Base-by-base conservation (phyloP, 2,888 invertebrate species). In the Mythimna loreyi region DNA sequence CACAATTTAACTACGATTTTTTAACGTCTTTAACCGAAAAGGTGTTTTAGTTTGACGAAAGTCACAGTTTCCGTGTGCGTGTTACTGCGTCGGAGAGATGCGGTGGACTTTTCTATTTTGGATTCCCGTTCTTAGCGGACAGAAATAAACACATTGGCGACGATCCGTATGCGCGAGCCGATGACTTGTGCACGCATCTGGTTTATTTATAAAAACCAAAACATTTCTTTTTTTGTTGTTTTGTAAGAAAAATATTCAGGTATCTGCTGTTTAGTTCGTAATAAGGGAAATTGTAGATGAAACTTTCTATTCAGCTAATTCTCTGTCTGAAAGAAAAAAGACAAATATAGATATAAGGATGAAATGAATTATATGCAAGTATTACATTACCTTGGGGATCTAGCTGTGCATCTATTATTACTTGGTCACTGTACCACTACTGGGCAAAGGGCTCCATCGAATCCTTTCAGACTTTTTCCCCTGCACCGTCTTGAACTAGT, bases 71-170 rank as follows among this genome's bases (percentile, higher is more conserved):
- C 86, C 86, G 87, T 89, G 88, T 91, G 91, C 94, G 95, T 93
- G 92, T 92, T 87, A 78, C 90, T 86, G 84, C 87, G 86, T 72
- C 84, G 92, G 87, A 82, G 91, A 89, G 92, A 91, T 90, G 89
- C 89, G 85, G 89, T 91, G 90, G 93, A 93, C 93, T 95, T 94
- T 94, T 95, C 95, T 96, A 96, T 96, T 96, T 96, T 88, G 89
- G 93, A 91, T 88, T 87, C 90, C 72, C 89, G 89, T 88, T 89
- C 90, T 90, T 87, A 82, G 78, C 72, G 84, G 90, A 93, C 95
- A 80, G 90, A 96, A 96, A 96, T 96, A 96, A 94, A 93, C 93
- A 92, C 92, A 78, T 84, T 85, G 90, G 89, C 89, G 92, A 91
- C 93, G 91, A 85, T 87, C 86, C 78, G 84, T 87, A 86, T 84